phyloP scores from a whole-genome alignment of 2,797 vertebrate genomes.

The Tadarida brasiliensis region DNA sequence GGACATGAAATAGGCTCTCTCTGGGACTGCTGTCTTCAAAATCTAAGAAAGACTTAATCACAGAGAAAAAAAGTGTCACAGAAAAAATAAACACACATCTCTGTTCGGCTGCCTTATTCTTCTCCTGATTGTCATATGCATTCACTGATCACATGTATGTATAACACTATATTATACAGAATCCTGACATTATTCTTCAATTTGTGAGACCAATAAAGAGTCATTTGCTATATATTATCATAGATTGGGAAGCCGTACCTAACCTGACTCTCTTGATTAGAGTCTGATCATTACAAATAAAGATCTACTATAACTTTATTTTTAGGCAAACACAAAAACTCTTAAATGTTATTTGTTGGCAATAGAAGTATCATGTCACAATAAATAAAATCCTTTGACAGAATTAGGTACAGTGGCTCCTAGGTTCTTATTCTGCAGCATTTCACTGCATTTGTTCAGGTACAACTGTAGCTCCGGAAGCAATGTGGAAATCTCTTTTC shows the following conservation, averaged over 20 bases:
- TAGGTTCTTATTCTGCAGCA: neutral
- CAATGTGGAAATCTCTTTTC: neutral
- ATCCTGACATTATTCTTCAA: neutral
- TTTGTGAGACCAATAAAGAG: neutral
- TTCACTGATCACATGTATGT: neutral
- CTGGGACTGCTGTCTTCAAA: neutral
- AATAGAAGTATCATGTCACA: neutral
- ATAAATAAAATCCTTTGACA: constrained; percentile 32
- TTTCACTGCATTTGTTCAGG: neutral
- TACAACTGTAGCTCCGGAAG: neutral
- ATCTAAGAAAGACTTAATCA: neutral
- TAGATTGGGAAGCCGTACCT: neutral
- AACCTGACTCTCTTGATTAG: neutral
- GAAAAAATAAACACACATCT: neutral
- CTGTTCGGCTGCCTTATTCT: neutral
- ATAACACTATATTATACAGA: neutral
- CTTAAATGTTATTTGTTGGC: neutral
- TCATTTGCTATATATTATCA: neutral
- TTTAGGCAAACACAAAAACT: neutral
- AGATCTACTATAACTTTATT: neutral
- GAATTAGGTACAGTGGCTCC: neutral
- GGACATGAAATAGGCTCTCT: neutral
- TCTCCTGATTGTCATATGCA: neutral
- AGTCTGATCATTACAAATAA: constrained; percentile 44
- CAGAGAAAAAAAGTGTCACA: neutral